A percentile compares a stretch with the other conserved stretches of the same genome.
These are phyloP conservation scores for Amblyjoppa proteus DNA, from an alignment of 2,888 invertebrate species.

Conservation along the genomic window DNA sequence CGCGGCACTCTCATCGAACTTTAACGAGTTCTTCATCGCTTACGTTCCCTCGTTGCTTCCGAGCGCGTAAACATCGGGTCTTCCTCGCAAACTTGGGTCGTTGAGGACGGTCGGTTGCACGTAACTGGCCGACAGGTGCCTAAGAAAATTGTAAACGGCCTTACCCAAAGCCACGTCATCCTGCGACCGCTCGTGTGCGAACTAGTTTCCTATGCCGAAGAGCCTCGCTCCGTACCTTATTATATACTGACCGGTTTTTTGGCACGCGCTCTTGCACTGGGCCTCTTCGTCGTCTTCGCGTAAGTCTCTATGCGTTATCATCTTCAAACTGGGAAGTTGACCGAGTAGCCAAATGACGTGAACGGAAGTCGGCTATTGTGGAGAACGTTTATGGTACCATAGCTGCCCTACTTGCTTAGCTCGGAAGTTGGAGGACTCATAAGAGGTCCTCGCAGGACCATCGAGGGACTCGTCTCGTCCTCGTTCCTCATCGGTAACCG, in stretches of 20 bases:
- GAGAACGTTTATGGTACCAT: not conserved
- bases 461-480: not conserved
- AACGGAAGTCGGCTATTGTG: not conserved
- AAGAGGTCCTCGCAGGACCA: not conserved
- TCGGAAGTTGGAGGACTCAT: not conserved
- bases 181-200: constrained; percentile 52
- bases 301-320: not conserved
- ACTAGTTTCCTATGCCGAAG: constrained; percentile 57
- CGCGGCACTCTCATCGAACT: constrained; percentile 56
- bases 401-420: not conserved
- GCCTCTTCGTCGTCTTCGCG: not conserved
- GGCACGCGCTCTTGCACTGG: no score
- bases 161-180: constrained; percentile 51
- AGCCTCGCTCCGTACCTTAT: constrained; percentile 25
- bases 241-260: not conserved
- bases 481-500: constrained; percentile 32
- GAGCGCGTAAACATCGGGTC: constrained; percentile 8
- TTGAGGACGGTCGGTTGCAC: constrained; percentile 25
- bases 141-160: constrained; percentile 56
- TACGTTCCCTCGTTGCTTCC: constrained; percentile 3
- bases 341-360: not conserved
- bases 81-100: constrained; percentile 7
- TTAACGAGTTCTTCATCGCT: constrained; percentile 64
- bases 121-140: constrained; percentile 46
- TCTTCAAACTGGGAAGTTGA: not conserved